Conservation (phyloP, 2,113 vertebrate genomes). For the Labeo rohita region DNA sequence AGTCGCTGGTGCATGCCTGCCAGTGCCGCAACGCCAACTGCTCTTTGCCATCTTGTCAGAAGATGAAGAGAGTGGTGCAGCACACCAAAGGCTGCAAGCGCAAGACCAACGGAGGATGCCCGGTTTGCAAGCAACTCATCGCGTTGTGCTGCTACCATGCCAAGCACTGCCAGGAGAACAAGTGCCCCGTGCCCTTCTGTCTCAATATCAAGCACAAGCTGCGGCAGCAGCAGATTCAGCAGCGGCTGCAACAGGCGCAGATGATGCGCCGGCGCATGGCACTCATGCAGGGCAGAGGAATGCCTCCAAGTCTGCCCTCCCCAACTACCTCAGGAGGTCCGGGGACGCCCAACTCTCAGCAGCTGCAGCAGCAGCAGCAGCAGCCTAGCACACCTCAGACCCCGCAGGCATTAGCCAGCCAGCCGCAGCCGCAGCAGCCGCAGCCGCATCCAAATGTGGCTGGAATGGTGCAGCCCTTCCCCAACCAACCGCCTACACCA, state of each 20-base stretch:
- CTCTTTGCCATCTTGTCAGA: conserved; percentile 95
- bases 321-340: conserved; percentile 85
- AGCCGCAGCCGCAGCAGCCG: conserved; percentile 66
- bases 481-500: conserved; percentile 83
- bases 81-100: conserved; percentile 98
- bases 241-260: conserved; percentile 96
- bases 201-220: conserved; percentile 99
- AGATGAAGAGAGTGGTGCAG: conserved; percentile 98
- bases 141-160: conserved; percentile 98
- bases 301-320: conserved; percentile 91
- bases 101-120: conserved; percentile 97
- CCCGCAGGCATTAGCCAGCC: conserved; percentile 76
- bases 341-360: conserved; percentile 42
- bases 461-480: conserved; percentile 86
- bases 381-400: conserved; percentile 87
- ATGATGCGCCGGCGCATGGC: conserved; percentile 97
- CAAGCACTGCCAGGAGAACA: conserved; percentile 99
- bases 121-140: conserved; percentile 97
- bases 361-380: conserved; percentile 12
- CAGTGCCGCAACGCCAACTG: conserved; percentile 98
- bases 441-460: conserved; percentile 79
- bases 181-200: conserved; percentile 98
- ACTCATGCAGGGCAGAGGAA: conserved; percentile 94
- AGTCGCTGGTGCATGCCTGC: conserved; percentile 95
- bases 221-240: conserved; percentile 97